phyloP scores from a whole-genome alignment of 2,113 vertebrate species.

The Spilogale gracilis region DNA sequence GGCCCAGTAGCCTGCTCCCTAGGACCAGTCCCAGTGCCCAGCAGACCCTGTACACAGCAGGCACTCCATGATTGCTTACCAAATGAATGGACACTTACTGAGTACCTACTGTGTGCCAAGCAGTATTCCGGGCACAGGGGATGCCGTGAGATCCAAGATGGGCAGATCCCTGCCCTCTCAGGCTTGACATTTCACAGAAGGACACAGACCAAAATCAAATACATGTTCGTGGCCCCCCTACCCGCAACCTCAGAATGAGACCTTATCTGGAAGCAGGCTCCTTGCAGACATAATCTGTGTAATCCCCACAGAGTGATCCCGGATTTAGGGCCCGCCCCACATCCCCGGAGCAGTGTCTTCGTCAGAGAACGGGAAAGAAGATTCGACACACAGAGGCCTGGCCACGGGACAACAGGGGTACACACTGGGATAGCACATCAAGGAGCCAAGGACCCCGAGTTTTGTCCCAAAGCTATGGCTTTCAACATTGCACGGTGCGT shows the following conservation, averaged over 20 bases:
- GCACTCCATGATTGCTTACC: not conserved
- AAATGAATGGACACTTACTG: not conserved
- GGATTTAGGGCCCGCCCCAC: not conserved
- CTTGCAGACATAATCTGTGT: not conserved
- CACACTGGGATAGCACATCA: rapidly evolving
- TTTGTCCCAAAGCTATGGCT: not conserved
- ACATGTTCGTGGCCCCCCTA: not conserved
- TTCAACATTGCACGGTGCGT: not conserved
- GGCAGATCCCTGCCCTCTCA: not conserved
- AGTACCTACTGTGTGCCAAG: not conserved
- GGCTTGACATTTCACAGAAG: not conserved
- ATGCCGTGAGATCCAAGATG: not conserved
- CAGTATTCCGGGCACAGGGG: not conserved
- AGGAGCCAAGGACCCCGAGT: not conserved
- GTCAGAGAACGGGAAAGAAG: not conserved
- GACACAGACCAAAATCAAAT: not conserved
- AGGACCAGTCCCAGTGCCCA: not conserved
- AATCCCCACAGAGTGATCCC: not conserved
- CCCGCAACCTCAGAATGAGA: not conserved
- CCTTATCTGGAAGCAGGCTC: not conserved
- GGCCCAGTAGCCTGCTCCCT: not conserved
- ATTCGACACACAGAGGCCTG: not conserved
- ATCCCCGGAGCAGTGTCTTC: rapidly evolving
- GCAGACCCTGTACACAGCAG: not conserved
- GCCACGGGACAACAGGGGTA: not conserved